Evolutionary conservation across 2,113 vertebrate species (phyloP), one percentile per base, ranked within the genome.

Genomic region (Platanista minor): DNA sequence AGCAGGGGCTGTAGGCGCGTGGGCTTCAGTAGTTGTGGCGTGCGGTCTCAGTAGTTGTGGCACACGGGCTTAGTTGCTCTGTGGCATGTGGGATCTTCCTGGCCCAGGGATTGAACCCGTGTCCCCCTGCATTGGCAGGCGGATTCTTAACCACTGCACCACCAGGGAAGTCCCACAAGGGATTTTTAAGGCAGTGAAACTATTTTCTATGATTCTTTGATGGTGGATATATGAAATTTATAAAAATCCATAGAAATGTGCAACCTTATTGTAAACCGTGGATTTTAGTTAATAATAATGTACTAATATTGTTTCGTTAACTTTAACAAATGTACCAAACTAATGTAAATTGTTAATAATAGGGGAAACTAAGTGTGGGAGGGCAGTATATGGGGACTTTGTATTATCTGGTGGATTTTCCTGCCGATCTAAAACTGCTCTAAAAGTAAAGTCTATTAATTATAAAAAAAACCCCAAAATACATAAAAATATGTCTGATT

Each of bases 381-480:
- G 41, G 6, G 46, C 15, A 20, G 11, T 43, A 36, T 33, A 43
- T 46, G 31, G 46, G 33, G 39, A 91, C 62, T 90, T 85, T 71
- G 29, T 71, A 66, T 61, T 75, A 69, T 81, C 57, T 67, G n/a
- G 29, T 95, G 3, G n/a, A 21, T 46, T 96, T 86, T 92, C 71
- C 49, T n/a, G 27, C 6, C 86, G 61, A 66, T 71, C 25, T 77
- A 64, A 96, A 95, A 62, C 61, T 64, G 1, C 41, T 46, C 18
- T 92, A 57, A 67, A 88, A 96, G 49, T 74, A 81, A 71, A 80
- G 39, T 23, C 49, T 95, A 36, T 83, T 64, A 86, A 92, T 87
- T 82, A 25, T 31, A 23, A 75, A 87, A 57, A 49, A 7, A 13
- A 0, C 0, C 49, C 61, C 15, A 41, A 85, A 61, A 67, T 86